Conservation (phyloP, 1,140 invertebrate species). For the Matsumurasca onukii region DNA sequence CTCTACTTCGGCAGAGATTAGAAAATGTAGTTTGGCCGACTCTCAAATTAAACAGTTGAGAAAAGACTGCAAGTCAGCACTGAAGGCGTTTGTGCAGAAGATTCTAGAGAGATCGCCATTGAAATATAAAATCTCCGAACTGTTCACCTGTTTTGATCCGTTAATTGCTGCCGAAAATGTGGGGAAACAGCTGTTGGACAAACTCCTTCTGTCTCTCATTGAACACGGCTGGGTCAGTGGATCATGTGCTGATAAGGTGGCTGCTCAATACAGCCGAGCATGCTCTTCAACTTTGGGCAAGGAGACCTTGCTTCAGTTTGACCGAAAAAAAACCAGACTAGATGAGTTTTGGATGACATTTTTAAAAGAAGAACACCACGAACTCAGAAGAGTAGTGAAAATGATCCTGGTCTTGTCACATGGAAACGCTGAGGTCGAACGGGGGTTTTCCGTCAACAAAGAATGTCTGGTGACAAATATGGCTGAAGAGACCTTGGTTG, state of each 20-base stretch:
- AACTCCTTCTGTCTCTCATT: neutral
- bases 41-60: conserved; percentile 17
- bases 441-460: conserved; percentile 40
- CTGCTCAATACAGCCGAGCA: neutral
- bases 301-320: neutral
- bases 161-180: neutral
- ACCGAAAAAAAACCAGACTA: neutral
- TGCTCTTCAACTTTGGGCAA: neutral
- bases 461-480: conserved; percentile 40
- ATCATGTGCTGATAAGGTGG: neutral
- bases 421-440: conserved; percentile 38
- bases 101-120: conserved; percentile 20
- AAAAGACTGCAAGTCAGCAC: conserved; percentile 15
- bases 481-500: conserved; percentile 36
- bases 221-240: conserved; percentile 1
- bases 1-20: neutral
- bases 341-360: conserved; percentile 31
- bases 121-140: conserved; percentile 21
- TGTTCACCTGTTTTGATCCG: conserved; percentile 26
- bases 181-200: neutral
- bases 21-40: conserved; percentile 15
- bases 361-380: conserved; percentile 28
- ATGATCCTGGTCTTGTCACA: conserved; percentile 32
- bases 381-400: conserved; percentile 16
- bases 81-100: conserved; percentile 15